Conservation (phyloP, 1,140 invertebrate genomes). For the Arctopsyche grandis region DNA sequence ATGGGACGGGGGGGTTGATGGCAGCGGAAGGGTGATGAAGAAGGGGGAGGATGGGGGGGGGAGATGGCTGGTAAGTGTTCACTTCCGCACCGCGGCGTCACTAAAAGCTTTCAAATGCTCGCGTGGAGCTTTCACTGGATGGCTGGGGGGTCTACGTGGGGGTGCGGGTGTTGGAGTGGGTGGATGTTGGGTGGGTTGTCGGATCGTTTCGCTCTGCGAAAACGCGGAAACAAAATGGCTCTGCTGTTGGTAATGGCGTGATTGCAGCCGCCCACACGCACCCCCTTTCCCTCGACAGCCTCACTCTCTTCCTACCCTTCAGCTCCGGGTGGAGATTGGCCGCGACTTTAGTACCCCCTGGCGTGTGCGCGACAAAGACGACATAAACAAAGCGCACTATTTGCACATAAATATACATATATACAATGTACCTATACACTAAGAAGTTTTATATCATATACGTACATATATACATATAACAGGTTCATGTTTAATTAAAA, state of each 20-base stretch:
- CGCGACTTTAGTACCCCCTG: background rate
- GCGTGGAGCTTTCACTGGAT: slow-evolving; percentile 22
- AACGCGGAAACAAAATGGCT: slow-evolving; percentile 41
- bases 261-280: slow-evolving; percentile 43
- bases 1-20: background rate
- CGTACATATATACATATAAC: no score
- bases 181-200: background rate
- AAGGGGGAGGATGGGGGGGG: background rate
- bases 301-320: no score
- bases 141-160: background rate
- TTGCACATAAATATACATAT: no score
- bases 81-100: slow-evolving; percentile 36
- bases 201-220: background rate
- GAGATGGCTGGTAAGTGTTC: slow-evolving; percentile 30
- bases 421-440: no score
- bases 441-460: no score
- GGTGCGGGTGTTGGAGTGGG: background rate
- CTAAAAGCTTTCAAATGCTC: slow-evolving; percentile 41
- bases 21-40: background rate
- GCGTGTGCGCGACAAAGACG: no score
- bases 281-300: background rate
- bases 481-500: no score
- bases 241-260: slow-evolving; percentile 44
- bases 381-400: no score
- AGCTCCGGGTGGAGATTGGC: background rate